Conservation (phyloP, 2,888 invertebrate genomes). For the Drosophila tanythrix region DNA sequence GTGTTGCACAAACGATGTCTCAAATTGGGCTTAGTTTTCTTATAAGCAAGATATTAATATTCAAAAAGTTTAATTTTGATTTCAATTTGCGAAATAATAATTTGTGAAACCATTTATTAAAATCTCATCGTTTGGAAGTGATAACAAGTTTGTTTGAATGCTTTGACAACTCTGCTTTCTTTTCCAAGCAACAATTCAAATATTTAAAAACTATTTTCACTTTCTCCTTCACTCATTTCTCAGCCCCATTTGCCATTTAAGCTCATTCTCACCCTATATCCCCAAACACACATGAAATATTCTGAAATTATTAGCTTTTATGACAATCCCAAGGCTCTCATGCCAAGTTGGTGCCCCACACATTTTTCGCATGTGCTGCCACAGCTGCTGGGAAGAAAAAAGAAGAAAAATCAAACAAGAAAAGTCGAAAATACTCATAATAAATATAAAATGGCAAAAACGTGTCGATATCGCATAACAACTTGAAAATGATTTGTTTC, state of each 20-base stretch:
- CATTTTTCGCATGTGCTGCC: conserved; percentile 33
- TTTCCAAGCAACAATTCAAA: background rate
- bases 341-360: background rate
- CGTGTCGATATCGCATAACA: conserved; percentile 82
- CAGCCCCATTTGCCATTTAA: background rate
- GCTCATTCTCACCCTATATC: background rate
- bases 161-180: background rate
- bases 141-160: background rate
- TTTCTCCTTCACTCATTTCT: background rate
- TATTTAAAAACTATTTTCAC: too few species aligned
- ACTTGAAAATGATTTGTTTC: conserved; percentile 83
- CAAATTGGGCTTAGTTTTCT: conserved; percentile 36
- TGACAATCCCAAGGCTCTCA: conserved; percentile 10
- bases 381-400: conserved; percentile 60
- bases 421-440: conserved; percentile 65
- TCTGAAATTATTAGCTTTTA: conserved; percentile 75
- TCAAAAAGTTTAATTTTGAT: background rate
- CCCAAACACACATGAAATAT: conserved; percentile 65
- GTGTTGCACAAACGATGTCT: conserved; percentile 29
- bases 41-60: conserved; percentile 3
- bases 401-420: conserved; percentile 17
- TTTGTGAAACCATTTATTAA: background rate
- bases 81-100: background rate
- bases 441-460: conserved; percentile 83
- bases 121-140: background rate